Evolutionary conservation across 2,113 vertebrate species (phyloP), one percentile per base, ranked within the genome.

Genomic region (Burhinus bistriatus): DNA sequence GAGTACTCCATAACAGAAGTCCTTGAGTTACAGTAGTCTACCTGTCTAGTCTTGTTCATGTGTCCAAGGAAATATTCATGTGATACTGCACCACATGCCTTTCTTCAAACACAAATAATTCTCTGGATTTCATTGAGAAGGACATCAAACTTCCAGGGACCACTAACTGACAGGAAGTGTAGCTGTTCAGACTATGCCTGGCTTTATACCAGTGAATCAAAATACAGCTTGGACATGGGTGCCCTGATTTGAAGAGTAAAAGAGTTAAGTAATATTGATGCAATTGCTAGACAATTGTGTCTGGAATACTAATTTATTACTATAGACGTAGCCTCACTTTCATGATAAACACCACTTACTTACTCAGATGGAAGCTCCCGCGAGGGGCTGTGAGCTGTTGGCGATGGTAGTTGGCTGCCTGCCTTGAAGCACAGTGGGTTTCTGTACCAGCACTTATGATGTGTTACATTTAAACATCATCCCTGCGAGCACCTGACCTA

Each of bases 271-370:
- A 68, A 16, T 25, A 82, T 59, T 1, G 0, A 61, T 80, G 87
- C 30, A 72, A 87, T 61, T 83, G 52, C 75, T 85, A 57, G 49
- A 91, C 9, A 79, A 69, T 30, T 83, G 66, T 91, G 78, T 61
- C 40, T 69, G 25, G 78, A 85, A 91, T 96, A 69, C 44, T 91
- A 68, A 95, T 95, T 69, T 87, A 82, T 71, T 76, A 61, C 26
- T 79, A 83, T 79, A 94, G 70, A 25, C 77, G 65, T 85, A 82
- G 30, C 27, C 54, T 91, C 57, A 45, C 77, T 92, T 82, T 65
- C 81, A 45, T 76, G 27, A 85, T 88, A 96, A 96, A 95, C 92
- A 45, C 90, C 61, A 76, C 61, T 87, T 89, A 59, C 86, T 95
- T 89, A 83, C 70, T 76, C 69, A 72, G 69, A 91, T 75, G 69